Percentiles rank a stretch among this genome's conserved stretches.
These are phyloP conservation scores for Leucophenga montana DNA, from an alignment of 2,888 invertebrate genomes.

Conservation along the genomic window DNA sequence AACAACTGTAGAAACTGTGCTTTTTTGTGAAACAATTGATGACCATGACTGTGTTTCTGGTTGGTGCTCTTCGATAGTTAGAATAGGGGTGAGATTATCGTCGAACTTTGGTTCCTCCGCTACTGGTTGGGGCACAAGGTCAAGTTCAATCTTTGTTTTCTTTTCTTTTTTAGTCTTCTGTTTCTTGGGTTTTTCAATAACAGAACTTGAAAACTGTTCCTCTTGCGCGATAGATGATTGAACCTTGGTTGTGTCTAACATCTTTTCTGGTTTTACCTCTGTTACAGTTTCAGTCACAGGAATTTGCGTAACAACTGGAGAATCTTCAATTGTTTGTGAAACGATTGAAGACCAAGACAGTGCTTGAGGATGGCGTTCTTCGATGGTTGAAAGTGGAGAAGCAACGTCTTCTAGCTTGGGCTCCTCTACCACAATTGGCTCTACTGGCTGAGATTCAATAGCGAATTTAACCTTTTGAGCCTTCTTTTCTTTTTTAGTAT, in stretches of 20 bases:
- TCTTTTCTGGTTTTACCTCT: not conserved
- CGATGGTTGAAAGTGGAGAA: conserved; percentile 8
- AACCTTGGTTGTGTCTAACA: conserved; percentile 12
- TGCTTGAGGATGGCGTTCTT: not conserved
- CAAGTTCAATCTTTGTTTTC: conserved; percentile 1
- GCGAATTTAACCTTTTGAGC: not conserved
- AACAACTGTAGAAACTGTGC: not conserved
- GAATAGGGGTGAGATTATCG: not conserved
- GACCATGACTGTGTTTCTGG: conserved; percentile 38
- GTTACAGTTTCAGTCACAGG: conserved; percentile 11
- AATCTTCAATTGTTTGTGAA: conserved; percentile 21
- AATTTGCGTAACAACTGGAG: not conserved
- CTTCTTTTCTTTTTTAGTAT: conserved; percentile 24
- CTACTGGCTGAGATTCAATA: not conserved
- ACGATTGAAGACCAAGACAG: conserved; percentile 46
- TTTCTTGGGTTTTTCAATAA: conserved; percentile 5
- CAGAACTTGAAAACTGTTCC: not conserved
- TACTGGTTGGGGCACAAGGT: not conserved
- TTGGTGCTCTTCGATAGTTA: not conserved
- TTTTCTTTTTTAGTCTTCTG: conserved; percentile 28
- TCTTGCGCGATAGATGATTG: not conserved
- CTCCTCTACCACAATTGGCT: not conserved
- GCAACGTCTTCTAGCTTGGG: not conserved
- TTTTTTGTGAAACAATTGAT: conserved; percentile 38
- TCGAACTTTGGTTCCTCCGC: not conserved